Conservation (phyloP, 2,888 invertebrate species). For the Nasonovia ribisnigri region DNA sequence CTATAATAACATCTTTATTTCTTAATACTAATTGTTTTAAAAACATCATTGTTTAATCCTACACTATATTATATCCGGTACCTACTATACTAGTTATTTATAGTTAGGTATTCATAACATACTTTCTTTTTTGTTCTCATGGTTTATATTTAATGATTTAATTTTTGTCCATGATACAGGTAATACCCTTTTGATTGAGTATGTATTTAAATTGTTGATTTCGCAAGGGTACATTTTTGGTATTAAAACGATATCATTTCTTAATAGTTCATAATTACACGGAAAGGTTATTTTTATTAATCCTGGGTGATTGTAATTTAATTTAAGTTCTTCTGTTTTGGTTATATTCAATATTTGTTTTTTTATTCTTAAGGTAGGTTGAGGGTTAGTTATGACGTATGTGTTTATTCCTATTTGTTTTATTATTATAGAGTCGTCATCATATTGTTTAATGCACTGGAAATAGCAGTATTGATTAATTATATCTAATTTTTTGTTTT, state of each 20-base stretch:
- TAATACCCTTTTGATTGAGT: neutral
- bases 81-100: too few species aligned
- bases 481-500: neutral
- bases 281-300: neutral
- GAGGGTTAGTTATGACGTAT: neutral
- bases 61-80: too few species aligned
- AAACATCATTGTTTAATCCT: too few species aligned
- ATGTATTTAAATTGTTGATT: neutral
- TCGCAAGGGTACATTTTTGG: conserved; percentile 30
- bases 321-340: neutral
- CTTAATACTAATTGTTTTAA: too few species aligned
- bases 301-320: neutral
- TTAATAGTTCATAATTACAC: neutral
- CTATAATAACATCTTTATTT: too few species aligned
- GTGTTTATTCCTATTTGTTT: neutral
- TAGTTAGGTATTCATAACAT: too few species aligned
- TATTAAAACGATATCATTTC: conserved; percentile 1
- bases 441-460: conserved; percentile 2
- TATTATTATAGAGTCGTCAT: neutral
- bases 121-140: neutral
- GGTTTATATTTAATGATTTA: neutral
- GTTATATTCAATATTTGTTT: neutral
- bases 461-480: neutral
- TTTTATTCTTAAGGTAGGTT: neutral
- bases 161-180: conserved; percentile 10